A percentile compares a stretch with the other conserved stretches of the same genome.
Conservation (phyloP, 2,113 vertebrate genomes). For the Chauna torquata region DNA sequence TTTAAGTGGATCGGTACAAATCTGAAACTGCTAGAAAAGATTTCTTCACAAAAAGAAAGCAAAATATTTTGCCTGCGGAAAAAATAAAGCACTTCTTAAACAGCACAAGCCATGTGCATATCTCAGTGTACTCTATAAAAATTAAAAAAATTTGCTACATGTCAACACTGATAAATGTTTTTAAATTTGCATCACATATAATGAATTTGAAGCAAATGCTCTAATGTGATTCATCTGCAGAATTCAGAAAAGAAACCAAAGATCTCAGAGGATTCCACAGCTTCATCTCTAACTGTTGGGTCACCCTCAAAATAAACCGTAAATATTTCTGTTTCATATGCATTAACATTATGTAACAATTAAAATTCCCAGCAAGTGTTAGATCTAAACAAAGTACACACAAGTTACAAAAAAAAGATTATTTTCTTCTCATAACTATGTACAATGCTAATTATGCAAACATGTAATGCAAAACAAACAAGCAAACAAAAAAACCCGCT, state of each 20-base stretch:
- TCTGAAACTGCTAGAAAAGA: neutral
- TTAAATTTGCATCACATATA: neutral
- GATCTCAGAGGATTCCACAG: neutral
- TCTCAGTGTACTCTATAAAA: neutral
- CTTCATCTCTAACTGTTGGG: neutral
- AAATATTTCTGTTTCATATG: constrained; percentile 36
- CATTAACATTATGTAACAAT: neutral
- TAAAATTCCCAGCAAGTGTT: neutral
- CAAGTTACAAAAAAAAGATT: neutral
- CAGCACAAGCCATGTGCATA: neutral
- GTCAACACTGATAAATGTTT: neutral
- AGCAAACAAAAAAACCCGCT: neutral
- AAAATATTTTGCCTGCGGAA: neutral
- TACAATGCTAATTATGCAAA: neutral
- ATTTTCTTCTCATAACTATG: neutral
- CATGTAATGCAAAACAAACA: neutral
- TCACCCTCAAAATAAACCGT: neutral
- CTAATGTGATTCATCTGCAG: neutral
- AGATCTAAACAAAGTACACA: neutral
- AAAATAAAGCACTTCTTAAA: neutral
- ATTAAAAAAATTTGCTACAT: neutral
- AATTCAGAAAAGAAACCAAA: neutral
- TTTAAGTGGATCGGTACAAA: neutral
- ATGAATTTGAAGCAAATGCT: neutral
- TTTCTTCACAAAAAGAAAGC: neutral